Evolutionary conservation across 2,888 invertebrate genomes (phyloP).

Genomic region (Azorinus chamasolen): DNA sequence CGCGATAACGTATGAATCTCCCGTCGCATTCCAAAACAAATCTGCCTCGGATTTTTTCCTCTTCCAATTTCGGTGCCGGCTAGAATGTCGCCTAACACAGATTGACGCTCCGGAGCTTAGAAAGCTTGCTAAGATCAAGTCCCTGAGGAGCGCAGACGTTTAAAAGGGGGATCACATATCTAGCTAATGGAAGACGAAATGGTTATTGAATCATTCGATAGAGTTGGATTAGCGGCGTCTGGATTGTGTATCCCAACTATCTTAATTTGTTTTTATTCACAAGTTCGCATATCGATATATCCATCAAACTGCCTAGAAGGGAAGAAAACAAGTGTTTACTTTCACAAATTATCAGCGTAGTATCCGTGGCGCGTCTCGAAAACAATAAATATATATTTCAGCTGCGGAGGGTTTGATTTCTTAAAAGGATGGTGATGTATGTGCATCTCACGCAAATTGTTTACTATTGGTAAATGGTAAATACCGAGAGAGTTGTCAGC

Average conservation of each 20-base stretch:
- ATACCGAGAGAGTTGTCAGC: too few relatives aligned
- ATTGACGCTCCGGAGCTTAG: too few relatives aligned
- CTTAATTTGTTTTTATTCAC: conserved; percentile 69
- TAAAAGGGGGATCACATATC: conserved; percentile 57
- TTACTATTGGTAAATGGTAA: too few relatives aligned
- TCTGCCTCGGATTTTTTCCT: conserved; percentile 53
- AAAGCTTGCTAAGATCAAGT: conserved; percentile 35
- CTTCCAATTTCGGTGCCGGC: too few relatives aligned
- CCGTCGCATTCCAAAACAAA: conserved; percentile 51
- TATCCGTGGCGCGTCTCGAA: too few relatives aligned
- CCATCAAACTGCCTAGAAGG: conserved; percentile 42
- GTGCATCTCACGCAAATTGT: too few relatives aligned
- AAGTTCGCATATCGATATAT: conserved; percentile 58
- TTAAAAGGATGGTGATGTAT: too few relatives aligned
- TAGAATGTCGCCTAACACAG: too few relatives aligned
- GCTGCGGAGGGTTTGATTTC: too few relatives aligned
- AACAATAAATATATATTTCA: not conserved
- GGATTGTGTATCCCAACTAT: conserved; percentile 56
- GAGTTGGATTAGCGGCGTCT: conserved; percentile 57
- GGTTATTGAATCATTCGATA: conserved; percentile 65
- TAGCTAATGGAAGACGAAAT: conserved; percentile 55
- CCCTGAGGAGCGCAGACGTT: conserved; percentile 51
- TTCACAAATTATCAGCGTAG: conserved; percentile 6
- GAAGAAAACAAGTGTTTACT: conserved; percentile 43
- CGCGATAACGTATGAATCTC: conserved; percentile 57